phyloP scores from a whole-genome alignment of 1,140 invertebrate species.

The Belonocnema kinseyi region DNA sequence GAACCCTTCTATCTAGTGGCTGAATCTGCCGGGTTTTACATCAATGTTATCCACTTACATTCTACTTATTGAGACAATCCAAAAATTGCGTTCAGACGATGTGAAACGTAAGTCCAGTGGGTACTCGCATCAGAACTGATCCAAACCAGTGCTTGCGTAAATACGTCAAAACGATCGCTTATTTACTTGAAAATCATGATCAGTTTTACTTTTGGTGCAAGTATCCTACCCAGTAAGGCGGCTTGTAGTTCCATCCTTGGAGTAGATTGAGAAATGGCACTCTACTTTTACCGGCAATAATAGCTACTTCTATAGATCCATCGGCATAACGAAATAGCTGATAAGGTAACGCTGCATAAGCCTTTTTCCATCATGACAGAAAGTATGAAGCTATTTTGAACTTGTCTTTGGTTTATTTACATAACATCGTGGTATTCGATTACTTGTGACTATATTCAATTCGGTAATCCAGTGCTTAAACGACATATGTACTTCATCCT shows the following conservation, averaged over 20 bases:
- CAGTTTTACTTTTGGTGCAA: neutral
- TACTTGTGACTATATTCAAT: neutral
- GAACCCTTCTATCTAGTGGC: conserved; percentile 20
- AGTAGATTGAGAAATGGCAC: neutral
- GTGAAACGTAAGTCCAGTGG: conserved; percentile 67
- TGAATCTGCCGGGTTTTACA: conserved; percentile 55
- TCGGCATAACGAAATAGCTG: neutral
- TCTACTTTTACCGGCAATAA: conserved; percentile 22
- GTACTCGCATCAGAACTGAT: conserved; percentile 36
- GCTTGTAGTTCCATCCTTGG: too few species aligned
- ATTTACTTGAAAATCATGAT: neutral
- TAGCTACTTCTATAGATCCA: neutral
- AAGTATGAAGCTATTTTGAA: neutral
- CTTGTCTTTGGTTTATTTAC: neutral
- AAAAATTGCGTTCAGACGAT: conserved; percentile 66
- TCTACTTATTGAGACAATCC: conserved; percentile 40
- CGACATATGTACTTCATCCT: neutral
- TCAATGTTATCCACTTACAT: conserved; percentile 51
- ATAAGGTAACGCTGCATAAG: conserved; percentile 8
- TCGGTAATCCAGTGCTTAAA: conserved; percentile 3
- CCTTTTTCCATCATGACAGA: conserved; percentile 7
- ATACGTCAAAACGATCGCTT: conserved; percentile 40
- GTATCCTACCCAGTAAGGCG: neutral
- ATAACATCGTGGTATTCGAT: neutral
- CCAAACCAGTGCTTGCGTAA: conserved; percentile 50